These are phyloP conservation scores for Tachypleus tridentatus DNA, from an alignment of 1,140 invertebrate species.

Conservation along the genomic window DNA sequence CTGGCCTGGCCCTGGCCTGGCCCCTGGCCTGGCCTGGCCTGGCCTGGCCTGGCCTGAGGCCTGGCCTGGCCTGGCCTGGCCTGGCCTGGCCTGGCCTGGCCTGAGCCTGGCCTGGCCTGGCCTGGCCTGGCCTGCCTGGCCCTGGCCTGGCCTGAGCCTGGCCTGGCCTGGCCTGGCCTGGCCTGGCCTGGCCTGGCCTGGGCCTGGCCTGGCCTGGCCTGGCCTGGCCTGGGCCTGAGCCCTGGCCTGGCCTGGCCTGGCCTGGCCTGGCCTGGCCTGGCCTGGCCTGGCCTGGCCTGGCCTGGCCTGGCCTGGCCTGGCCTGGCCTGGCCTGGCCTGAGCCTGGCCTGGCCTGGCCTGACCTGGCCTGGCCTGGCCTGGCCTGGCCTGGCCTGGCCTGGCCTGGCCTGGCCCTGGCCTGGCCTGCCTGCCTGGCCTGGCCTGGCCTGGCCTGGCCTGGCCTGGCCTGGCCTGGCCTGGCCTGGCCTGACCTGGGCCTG, in stretches of 20 bases:
- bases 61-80: slow-evolving; percentile 24
- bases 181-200: slow-evolving; percentile 23
- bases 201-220: slow-evolving; percentile 24
- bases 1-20: no score
- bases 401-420: no score
- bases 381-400: slow-evolving; percentile 23
- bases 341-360: slow-evolving; percentile 23
- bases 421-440: no score
- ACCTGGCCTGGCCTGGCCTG: slow-evolving; percentile 25
- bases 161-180: slow-evolving; percentile 26
- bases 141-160: slow-evolving; percentile 24
- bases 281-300: slow-evolving; percentile 25
- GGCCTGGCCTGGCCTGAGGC: slow-evolving; percentile 22
- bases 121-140: slow-evolving; percentile 23
- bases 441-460: slow-evolving; percentile 23
- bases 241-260: slow-evolving; percentile 26
- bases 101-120: slow-evolving; percentile 21
- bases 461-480: slow-evolving; percentile 25
- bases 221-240: slow-evolving; percentile 25
- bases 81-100: slow-evolving; percentile 25
- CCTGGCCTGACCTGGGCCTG: slow-evolving; percentile 23
- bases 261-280: slow-evolving; percentile 23
- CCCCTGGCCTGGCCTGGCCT: no score
- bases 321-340: slow-evolving; percentile 25
- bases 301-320: slow-evolving; percentile 23